Base-by-base conservation (phyloP, 1,140 invertebrate genomes). In the Lysiphlebus fabarum region DNA sequence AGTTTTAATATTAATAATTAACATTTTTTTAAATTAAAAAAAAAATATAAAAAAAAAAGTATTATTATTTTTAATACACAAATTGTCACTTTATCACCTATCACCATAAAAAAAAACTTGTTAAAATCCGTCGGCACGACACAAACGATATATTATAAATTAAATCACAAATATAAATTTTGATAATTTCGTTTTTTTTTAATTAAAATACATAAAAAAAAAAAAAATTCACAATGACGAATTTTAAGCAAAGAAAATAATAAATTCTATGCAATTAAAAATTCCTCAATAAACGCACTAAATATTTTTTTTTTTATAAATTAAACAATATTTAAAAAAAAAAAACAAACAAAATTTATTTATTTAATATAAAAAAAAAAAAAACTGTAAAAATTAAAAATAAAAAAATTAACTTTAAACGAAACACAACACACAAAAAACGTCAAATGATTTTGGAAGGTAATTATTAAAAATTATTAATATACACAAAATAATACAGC, bases 41-140 rank as follows among this genome's bases (percentile, higher is more conserved):
- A 26, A 26, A 26, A 17, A 17, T 17, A 2, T 26, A 26, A 1
- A 26, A 26, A 26, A 26, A 26, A 2, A n/a, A n/a, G n/a, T n/a
- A n/a, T n/a, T n/a, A n/a, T 26, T 26, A 26, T 26, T 26, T 26
- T 26, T 26, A 1, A 26, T 26, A 26, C 36, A 51, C 9, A 50
- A 26, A 55, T 12, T 49, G 36, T 26, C 44, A 55, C 47, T 60
- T 37, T n/a, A 53, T 49, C 34, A 53, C 42, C 4, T 26, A 41
- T 45, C 17, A 38, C 45, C 0, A 14, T 9, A 37, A 36, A 57
- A 6, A 49, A 49, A 14, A 47, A 47, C 14, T 14, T 47, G 7
- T 11, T 14, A 38, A 14, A 51, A 37, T 40, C 58, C 58, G 51
- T 55, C 58, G 58, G 58, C 42, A 42, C 40, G 53, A 43, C 53